A percentile compares a stretch with the other conserved stretches of the same genome.
phyloP scores from a whole-genome alignment of 2,888 invertebrate genomes.

The Acholoe squamosa region DNA sequence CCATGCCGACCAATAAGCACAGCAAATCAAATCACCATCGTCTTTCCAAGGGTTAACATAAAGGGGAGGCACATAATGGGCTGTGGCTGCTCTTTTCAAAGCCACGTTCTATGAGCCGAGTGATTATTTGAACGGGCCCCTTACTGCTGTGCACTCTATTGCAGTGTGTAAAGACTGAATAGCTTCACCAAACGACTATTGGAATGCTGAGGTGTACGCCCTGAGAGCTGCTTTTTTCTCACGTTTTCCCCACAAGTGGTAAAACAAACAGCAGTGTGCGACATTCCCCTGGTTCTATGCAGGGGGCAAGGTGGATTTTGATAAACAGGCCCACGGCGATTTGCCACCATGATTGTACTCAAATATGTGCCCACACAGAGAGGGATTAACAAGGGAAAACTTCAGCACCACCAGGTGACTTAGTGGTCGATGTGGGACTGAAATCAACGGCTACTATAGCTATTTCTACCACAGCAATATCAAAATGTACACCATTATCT shows the following conservation, averaged over 20 bases:
- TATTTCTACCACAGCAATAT: too few relatives aligned
- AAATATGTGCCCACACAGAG: too few relatives aligned
- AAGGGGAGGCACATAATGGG: not conserved
- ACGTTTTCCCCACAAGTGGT: constrained; percentile 19
- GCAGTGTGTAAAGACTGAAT: constrained; percentile 12
- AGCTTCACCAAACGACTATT: not conserved
- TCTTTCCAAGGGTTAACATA: too few relatives aligned
- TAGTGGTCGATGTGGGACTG: too few relatives aligned
- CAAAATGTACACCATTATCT: too few relatives aligned
- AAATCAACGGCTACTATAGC: too few relatives aligned
- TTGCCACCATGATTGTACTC: too few relatives aligned
- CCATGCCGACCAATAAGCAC: too few relatives aligned
- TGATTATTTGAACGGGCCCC: constrained; percentile 27
- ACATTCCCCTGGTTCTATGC: not conserved
- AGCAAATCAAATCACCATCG: too few relatives aligned
- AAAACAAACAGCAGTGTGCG: not conserved
- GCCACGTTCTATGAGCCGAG: constrained; percentile 13
- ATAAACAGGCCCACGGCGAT: not conserved
- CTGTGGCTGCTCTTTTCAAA: not conserved
- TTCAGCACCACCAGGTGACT: too few relatives aligned
- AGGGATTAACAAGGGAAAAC: too few relatives aligned
- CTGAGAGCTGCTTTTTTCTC: not conserved
- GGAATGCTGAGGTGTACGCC: not conserved
- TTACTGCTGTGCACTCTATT: not conserved
- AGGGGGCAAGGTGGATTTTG: not conserved